These are phyloP conservation scores for Himalopsyche phryganea DNA, from an alignment of 1,140 invertebrate species.

Conservation along the genomic window DNA sequence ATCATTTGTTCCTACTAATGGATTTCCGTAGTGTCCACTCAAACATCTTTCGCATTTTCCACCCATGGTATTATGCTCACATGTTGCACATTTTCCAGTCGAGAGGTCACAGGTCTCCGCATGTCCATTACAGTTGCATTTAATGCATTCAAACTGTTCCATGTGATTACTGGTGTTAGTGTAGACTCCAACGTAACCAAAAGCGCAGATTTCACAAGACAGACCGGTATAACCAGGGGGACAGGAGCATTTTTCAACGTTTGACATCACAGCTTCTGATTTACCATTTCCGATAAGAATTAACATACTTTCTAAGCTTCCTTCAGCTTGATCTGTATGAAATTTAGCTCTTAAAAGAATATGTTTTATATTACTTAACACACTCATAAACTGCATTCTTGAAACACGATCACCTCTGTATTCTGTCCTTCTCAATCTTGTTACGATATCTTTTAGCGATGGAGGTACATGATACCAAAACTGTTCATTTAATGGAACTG, in stretches of 20 bases:
- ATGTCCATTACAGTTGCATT: slow-evolving; percentile 88
- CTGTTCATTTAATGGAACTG: slow-evolving; percentile 63
- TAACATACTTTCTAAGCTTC: slow-evolving; percentile 41
- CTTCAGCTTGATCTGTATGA: slow-evolving; percentile 92
- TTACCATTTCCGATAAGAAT: slow-evolving; percentile 33
- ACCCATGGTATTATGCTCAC: slow-evolving; percentile 63
- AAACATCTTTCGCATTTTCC: slow-evolving; percentile 81
- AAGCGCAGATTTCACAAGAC: slow-evolving; percentile 81
- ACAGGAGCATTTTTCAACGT: slow-evolving; percentile 64
- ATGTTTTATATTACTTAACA: slow-evolving; percentile 75
- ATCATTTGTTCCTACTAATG: slow-evolving; percentile 64
- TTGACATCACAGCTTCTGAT: slow-evolving; percentile 33
- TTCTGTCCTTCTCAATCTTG: slow-evolving; percentile 53
- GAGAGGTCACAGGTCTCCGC: slow-evolving; percentile 76
- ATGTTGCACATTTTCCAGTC: slow-evolving; percentile 73
- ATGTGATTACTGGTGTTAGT: slow-evolving; percentile 55
- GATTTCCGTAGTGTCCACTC: slow-evolving; percentile 89
- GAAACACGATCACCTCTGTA: slow-evolving; percentile 64
- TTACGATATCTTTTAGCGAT: slow-evolving; percentile 59
- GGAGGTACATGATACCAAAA: slow-evolving; percentile 71
- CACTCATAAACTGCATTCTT: slow-evolving; percentile 75
- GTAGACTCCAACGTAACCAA: slow-evolving; percentile 76
- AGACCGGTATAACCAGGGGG: slow-evolving; percentile 67
- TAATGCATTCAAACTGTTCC: slow-evolving; percentile 66
- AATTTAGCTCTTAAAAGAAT: slow-evolving; percentile 87